A percentile compares a stretch with the other conserved stretches of the same genome.
These are phyloP conservation scores for Heliconius hermathena DNA, from an alignment of 1,140 invertebrate genomes.

Conservation along the genomic window DNA sequence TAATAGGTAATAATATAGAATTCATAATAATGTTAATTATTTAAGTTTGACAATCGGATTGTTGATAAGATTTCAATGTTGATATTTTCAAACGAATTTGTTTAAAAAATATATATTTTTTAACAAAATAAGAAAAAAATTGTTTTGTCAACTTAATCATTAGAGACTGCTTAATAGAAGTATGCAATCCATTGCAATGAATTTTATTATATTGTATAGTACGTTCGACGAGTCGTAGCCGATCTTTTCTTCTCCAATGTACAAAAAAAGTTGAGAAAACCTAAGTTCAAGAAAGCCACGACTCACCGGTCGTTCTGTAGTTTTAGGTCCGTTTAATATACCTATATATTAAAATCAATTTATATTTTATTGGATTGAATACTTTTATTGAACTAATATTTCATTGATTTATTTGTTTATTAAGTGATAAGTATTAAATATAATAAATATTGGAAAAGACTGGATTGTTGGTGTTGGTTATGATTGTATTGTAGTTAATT, in stretches of 20 bases:
- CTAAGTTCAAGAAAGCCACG: too few relatives aligned
- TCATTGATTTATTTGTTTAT: constrained; percentile 25
- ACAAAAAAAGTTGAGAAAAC: too few relatives aligned
- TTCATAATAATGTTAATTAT: neutral
- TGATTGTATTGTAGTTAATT: constrained; percentile 13
- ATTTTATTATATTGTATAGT: neutral
- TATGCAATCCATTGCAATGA: neutral
- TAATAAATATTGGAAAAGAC: constrained; percentile 35
- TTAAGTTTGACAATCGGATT: neutral
- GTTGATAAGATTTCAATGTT: neutral
- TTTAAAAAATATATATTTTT: too few relatives aligned
- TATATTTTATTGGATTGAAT: neutral
- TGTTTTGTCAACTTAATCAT: neutral
- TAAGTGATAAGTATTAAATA: constrained; percentile 32
- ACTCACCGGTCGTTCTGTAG: too few relatives aligned
- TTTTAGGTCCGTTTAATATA: too few relatives aligned
- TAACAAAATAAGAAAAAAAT: too few relatives aligned
- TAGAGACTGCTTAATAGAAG: neutral
- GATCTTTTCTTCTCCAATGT: too few relatives aligned
- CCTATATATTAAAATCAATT: neutral
- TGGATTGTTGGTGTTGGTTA: constrained; percentile 29
- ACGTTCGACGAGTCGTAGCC: too few relatives aligned
- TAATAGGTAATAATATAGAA: neutral
- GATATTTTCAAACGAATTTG: too few relatives aligned
- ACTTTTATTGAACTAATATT: constrained; percentile 17